These are phyloP conservation scores for Archaeoteleia sp. DNA, from an alignment of 2,888 invertebrate species.

Conservation along the genomic window DNA sequence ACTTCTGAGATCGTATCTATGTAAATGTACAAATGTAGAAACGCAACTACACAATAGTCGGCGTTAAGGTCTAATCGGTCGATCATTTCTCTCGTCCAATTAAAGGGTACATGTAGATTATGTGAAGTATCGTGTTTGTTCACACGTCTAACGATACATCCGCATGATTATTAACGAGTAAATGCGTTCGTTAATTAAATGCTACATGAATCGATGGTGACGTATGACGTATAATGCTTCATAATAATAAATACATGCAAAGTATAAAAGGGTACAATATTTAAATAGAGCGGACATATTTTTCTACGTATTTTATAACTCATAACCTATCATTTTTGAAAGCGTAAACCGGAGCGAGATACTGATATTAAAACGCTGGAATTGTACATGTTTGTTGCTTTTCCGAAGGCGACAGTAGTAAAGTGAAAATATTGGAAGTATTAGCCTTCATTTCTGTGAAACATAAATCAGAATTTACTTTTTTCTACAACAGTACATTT, in stretches of 20 bases:
- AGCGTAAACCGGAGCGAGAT: neutral
- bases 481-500: neutral
- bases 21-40: conserved; percentile 66
- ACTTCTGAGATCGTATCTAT: conserved; percentile 49
- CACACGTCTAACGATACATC: conserved; percentile 19
- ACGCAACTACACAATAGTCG: conserved; percentile 56
- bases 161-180: conserved; percentile 25
- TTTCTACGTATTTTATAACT: neutral
- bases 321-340: neutral
- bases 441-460: neutral
- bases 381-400: neutral
- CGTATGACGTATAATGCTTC: neutral
- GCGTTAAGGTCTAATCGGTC: conserved; percentile 32
- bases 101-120: conserved; percentile 42
- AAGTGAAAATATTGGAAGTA: conserved; percentile 10
- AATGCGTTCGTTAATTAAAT: conserved; percentile 35
- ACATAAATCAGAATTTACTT: neutral
- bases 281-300: neutral
- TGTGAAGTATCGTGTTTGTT: conserved; percentile 24
- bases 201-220: conserved; percentile 17
- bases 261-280: no score
- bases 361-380: conserved; percentile 4
- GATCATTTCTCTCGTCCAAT: conserved; percentile 20
- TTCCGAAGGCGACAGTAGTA: neutral
- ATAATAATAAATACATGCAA: neutral